Evolutionary conservation across 2,888 invertebrate species (phyloP).

Genomic region (Rhorus exstirpatorius): DNA sequence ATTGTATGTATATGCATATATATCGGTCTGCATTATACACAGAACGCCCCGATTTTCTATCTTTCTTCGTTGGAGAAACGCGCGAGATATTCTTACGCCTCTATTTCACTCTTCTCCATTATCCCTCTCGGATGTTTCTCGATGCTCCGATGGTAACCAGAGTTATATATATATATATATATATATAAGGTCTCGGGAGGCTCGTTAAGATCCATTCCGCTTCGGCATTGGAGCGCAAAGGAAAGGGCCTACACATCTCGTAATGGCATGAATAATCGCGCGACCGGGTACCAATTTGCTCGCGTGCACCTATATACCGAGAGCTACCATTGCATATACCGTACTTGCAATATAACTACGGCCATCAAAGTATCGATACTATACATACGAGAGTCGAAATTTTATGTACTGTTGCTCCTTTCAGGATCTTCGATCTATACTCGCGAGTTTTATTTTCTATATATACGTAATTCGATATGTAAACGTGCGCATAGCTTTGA

Average conservation of each 20-base stretch:
- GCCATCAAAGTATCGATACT: constrained; percentile 66
- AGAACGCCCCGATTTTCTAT: constrained; percentile 57
- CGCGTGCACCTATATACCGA: constrained; percentile 62
- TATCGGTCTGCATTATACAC: too few relatives aligned
- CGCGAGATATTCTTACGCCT: constrained; percentile 63
- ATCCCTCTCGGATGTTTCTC: constrained; percentile 59
- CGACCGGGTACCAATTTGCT: constrained; percentile 74
- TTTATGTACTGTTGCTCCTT: constrained; percentile 63
- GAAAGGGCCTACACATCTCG: constrained; percentile 72
- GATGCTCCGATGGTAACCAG: constrained; percentile 70
- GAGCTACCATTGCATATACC: constrained; percentile 56
- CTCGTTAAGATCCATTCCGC: constrained; percentile 69
- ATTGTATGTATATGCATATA: constrained; percentile 61
- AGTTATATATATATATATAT: constrained; percentile 24
- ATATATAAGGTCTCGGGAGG: constrained; percentile 55
- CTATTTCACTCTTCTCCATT: constrained; percentile 59
- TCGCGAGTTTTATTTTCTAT: constrained; percentile 46
- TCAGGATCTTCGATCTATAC: constrained; percentile 34
- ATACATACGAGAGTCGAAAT: constrained; percentile 56
- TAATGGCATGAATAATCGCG: constrained; percentile 75
- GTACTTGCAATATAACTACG: constrained; percentile 62
- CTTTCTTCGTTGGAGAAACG: constrained; percentile 40
- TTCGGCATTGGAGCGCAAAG: constrained; percentile 69
- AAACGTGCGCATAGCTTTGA: too few relatives aligned
- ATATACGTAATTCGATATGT: constrained; percentile 7